phyloP scores from a whole-genome alignment of 2,797 vertebrate genomes.

The Hozukius guyotensis region DNA sequence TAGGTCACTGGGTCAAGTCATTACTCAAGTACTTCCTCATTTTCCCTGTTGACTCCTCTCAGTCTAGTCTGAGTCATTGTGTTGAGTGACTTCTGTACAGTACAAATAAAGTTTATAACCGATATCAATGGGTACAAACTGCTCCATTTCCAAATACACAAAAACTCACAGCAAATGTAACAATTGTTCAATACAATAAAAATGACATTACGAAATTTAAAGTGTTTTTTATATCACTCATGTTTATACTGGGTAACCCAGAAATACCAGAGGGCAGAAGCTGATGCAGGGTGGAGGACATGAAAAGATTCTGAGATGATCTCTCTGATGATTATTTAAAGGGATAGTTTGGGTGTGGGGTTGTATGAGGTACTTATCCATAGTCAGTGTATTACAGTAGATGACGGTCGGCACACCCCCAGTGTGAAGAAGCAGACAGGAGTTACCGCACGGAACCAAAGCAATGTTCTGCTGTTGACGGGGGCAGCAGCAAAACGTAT shows the following conservation, averaged over 20 bases:
- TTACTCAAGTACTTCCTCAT: background rate
- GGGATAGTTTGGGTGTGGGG: too few relatives aligned
- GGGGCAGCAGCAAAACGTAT: accelerated
- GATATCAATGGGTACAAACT: background rate
- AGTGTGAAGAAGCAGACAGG: too few relatives aligned
- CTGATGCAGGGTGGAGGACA: background rate
- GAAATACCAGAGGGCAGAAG: background rate
- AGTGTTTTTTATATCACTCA: background rate
- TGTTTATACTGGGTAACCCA: background rate
- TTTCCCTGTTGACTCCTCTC: background rate
- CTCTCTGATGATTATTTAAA: background rate
- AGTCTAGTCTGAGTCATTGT: background rate
- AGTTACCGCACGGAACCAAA: too few relatives aligned
- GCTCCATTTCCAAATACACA: background rate
- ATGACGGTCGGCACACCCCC: too few relatives aligned
- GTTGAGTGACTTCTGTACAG: background rate
- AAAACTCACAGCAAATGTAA: background rate
- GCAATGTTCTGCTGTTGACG: too few relatives aligned
- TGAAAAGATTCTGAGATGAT: background rate
- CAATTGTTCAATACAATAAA: background rate
- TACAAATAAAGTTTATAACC: background rate
- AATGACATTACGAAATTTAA: background rate
- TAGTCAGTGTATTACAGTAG: too few relatives aligned
- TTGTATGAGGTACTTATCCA: too few relatives aligned
- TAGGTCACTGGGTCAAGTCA: background rate